phyloP scores from a whole-genome alignment of 2,888 invertebrate species.

The Ecliptopera silaceata region DNA sequence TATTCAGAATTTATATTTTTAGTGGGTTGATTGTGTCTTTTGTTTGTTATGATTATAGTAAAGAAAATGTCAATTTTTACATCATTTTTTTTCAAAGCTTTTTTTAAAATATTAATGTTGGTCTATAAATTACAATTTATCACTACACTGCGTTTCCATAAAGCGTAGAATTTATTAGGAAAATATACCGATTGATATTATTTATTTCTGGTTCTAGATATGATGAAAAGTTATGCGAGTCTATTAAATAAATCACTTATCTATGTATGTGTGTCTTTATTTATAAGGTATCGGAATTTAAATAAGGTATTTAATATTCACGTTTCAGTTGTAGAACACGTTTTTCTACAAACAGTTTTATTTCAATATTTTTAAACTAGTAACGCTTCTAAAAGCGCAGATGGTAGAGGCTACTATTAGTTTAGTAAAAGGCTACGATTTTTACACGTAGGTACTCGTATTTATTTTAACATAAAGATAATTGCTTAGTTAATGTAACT shows the following conservation, averaged over 20 bases:
- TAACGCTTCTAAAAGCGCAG: neutral
- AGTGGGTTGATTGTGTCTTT: too few relatives aligned
- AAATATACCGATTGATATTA: neutral
- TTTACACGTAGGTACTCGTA: too few relatives aligned
- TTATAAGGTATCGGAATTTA: slow-evolving; percentile 12
- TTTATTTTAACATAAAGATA: too few relatives aligned
- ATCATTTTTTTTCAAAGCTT: too few relatives aligned
- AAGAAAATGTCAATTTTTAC: too few relatives aligned
- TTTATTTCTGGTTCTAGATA: neutral
- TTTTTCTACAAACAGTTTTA: slow-evolving; percentile 4
- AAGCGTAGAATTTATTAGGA: slow-evolving; percentile 6
- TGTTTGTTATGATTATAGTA: too few relatives aligned
- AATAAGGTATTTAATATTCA: slow-evolving; percentile 18
- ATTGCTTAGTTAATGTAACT: too few relatives aligned
- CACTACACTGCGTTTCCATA: neutral
- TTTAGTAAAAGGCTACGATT: too few relatives aligned
- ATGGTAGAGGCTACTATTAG: neutral
- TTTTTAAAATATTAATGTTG: neutral
- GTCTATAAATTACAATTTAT: slow-evolving; percentile 3
- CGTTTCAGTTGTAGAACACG: slow-evolving; percentile 6
- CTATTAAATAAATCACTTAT: slow-evolving; percentile 12
- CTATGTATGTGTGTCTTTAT: slow-evolving; percentile 7
- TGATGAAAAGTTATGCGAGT: slow-evolving; percentile 6
- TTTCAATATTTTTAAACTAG: neutral
- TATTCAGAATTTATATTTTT: too few relatives aligned